A percentile compares a stretch with the other conserved stretches of the same genome.
These are phyloP conservation scores for Augochlora pura DNA, from an alignment of 1,140 invertebrate species.

Conservation along the genomic window DNA sequence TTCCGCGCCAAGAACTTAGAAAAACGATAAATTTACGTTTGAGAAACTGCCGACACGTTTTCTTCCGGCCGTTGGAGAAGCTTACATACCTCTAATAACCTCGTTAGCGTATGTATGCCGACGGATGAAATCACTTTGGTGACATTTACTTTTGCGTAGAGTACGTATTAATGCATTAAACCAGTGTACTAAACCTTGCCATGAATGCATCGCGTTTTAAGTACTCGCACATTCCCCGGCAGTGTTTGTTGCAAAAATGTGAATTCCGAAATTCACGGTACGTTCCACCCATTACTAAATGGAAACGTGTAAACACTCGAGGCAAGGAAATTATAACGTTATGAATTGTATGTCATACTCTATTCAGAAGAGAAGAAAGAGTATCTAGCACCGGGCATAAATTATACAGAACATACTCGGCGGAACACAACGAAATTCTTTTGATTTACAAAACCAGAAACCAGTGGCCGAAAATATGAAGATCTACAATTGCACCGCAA, in stretches of 20 bases:
- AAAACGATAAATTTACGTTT: constrained; percentile 23
- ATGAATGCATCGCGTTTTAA: constrained; percentile 8
- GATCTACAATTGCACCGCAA: background rate
- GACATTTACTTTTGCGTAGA: background rate
- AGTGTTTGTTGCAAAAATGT: constrained; percentile 30
- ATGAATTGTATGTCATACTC: constrained; percentile 19
- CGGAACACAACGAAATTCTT: background rate
- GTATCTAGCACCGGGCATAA: background rate
- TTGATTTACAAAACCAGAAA: background rate
- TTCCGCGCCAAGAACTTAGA: constrained; percentile 23
- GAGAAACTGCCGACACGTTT: constrained; percentile 1
- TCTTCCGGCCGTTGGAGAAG: background rate
- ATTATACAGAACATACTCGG: background rate
- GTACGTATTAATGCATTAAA: background rate
- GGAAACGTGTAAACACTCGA: constrained; percentile 24
- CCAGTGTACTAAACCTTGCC: background rate
- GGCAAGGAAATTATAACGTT: constrained; percentile 21
- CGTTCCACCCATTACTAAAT: constrained; percentile 19
- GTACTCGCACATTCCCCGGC: background rate
- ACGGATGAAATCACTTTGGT: background rate
- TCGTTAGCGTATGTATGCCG: too few relatives aligned
- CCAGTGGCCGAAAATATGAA: background rate
- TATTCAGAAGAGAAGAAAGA: constrained; percentile 1
- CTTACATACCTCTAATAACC: background rate
- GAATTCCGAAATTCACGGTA: constrained; percentile 26